Evolutionary conservation across 2,888 invertebrate genomes (phyloP), one percentile per base, ranked within the genome.

Genomic region (Eristalinus aeneus): DNA sequence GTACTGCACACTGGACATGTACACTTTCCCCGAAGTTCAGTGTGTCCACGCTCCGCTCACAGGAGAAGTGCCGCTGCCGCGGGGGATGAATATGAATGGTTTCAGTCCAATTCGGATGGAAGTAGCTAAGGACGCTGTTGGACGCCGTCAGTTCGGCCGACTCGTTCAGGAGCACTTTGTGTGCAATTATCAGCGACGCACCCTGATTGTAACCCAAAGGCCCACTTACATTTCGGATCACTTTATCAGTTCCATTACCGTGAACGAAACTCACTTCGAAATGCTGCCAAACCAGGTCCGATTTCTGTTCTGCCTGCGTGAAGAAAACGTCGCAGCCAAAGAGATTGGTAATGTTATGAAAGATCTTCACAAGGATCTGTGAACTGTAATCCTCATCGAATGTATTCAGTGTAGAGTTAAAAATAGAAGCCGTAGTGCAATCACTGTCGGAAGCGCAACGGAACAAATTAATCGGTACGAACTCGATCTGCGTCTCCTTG

Each of bases 1-100:
- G 86, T 9, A 92, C 71, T 36, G 89, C 88, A 63, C 92, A 93
- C 31, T 90, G 89, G 20, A 88, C 88, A 1, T 89, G 75, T 0
- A 89, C 67, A 77, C 90, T 91, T 64, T 91, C 90, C 9, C 91
- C 91, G 88, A 90, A 92, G 58, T 88, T 89, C 0, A 92, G 89
- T 0, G 86, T 73, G 6, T 78, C 6, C 11, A 6, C 22, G 20
- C 79, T 88, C 71, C 65, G 46, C 39, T 61, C 20, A 80, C 89
- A 90, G 1, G 16, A 39, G 6, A 65, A 81, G 12, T 79, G 86
- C 0, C 82, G 87, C 4, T 88, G 88, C 0, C 81, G 75, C 8
- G 89, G 88, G 10, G 90, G 64, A 1, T 76, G 73, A 2, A 86
- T 72, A 9, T 82, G 46, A 4, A 61, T 63, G 6, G 23, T 12